Conservation (phyloP, 2,888 invertebrate species). For the Drosophila tripunctata region DNA sequence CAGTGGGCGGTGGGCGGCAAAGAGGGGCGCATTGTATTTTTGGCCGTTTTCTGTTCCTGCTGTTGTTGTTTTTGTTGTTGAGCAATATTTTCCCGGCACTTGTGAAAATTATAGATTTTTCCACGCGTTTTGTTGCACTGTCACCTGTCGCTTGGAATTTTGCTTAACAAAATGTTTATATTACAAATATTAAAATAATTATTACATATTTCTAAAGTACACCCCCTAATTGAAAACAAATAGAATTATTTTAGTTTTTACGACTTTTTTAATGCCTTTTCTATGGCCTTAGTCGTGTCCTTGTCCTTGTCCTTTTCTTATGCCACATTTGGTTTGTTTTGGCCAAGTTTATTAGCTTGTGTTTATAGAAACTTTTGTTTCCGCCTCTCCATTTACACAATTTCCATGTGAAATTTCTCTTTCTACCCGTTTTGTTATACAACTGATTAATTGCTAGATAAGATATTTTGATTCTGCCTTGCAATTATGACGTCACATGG, state of each 20-base stretch:
- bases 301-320: constrained; percentile 38
- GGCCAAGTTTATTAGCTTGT: neutral
- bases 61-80: constrained; percentile 11
- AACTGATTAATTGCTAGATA: constrained; percentile 32
- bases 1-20: neutral
- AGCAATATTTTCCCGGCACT: constrained; percentile 7
- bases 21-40: constrained; percentile 28
- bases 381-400: constrained; percentile 4
- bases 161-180: no score
- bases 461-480: constrained; percentile 15
- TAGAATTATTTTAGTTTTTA: neutral
- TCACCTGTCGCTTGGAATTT: neutral
- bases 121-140: constrained; percentile 16
- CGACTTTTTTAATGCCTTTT: neutral
- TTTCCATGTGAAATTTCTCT: constrained; percentile 7
- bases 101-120: constrained; percentile 60
- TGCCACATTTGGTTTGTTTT: neutral
- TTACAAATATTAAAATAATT: no score
- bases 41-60: neutral
- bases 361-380: neutral
- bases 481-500: constrained; percentile 29
- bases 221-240: neutral
- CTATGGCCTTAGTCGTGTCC: constrained; percentile 11
- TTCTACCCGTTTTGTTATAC: constrained; percentile 37
- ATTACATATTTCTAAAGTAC: no score